A percentile compares a stretch with the other conserved stretches of the same genome.
These are phyloP conservation scores for Candoia aspera DNA, from an alignment of 2,113 vertebrate genomes.

Conservation along the genomic window DNA sequence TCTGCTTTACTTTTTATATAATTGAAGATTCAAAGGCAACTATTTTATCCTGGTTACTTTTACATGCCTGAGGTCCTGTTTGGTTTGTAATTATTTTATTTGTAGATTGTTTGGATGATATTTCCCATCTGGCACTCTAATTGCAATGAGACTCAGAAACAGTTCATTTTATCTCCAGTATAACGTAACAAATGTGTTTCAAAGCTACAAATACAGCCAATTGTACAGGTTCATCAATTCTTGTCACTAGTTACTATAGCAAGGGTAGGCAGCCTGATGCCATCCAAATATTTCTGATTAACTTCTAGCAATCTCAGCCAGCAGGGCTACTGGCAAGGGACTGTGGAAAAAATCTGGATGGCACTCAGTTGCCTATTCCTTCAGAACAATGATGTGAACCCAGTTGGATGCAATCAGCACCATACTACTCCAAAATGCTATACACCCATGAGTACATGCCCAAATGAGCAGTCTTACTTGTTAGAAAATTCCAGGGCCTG, in stretches of 20 bases:
- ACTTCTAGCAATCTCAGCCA: not conserved
- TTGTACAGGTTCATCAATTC: not conserved
- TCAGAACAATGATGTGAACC: not conserved
- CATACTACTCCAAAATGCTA: too few species aligned
- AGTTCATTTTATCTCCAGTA: not conserved
- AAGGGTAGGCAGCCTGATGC: not conserved
- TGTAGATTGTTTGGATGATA: not conserved
- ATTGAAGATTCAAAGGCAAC: not conserved
- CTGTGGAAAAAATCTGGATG: not conserved
- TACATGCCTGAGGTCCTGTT: not conserved
- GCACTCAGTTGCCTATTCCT: not conserved
- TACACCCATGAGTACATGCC: not conserved
- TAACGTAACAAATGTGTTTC: not conserved
- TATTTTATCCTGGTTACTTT: constrained; percentile 1
- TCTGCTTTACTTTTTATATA: not conserved
- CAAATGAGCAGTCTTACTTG: not conserved
- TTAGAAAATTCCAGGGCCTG: not conserved
- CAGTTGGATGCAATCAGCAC: not conserved
- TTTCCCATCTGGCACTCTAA: not conserved
- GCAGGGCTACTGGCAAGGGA: not conserved
- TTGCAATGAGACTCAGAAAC: not conserved
- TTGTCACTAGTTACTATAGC: not conserved
- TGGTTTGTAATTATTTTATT: not conserved
- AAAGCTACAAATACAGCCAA: not conserved
- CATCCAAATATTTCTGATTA: not conserved